phyloP scores from a whole-genome alignment of 2,888 invertebrate species.

The Aspidapion aeneum region DNA sequence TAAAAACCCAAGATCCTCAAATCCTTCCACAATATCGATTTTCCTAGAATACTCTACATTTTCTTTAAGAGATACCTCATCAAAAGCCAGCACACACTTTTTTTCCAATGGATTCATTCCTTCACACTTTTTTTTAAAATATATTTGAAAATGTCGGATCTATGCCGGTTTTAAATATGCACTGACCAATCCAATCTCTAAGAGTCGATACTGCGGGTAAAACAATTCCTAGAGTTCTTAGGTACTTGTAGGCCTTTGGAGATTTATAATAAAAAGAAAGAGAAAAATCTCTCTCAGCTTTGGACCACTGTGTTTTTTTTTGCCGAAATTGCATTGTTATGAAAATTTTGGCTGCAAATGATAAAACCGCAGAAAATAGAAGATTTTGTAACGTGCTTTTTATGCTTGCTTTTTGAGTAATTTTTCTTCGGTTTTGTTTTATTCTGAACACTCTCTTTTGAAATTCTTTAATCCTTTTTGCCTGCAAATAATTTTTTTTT shows the following conservation, averaged over 20 bases:
- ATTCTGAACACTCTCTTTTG: neutral
- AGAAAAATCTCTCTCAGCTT: neutral
- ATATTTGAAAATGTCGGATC: conserved; percentile 1
- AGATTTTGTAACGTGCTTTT: neutral
- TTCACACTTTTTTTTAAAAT: neutral
- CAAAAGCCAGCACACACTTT: conserved; percentile 5
- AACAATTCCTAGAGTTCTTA: neutral
- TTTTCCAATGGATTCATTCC: neutral
- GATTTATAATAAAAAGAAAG: conserved; percentile 7
- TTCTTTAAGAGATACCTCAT: conserved; percentile 1
- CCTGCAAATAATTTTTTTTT: neutral
- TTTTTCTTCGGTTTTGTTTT: neutral
- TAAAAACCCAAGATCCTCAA: conserved; percentile 2
- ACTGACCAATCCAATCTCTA: neutral
- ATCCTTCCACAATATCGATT: conserved; percentile 4
- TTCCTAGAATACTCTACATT: neutral
- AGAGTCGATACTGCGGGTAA: neutral
- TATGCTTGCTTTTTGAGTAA: neutral
- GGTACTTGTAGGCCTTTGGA: neutral
- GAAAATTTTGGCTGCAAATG: neutral
- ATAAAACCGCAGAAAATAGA: neutral
- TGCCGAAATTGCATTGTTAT: neutral
- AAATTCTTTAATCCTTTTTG: neutral
- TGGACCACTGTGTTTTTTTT: neutral
- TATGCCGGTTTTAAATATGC: conserved; percentile 1